phyloP scores from a whole-genome alignment of 2,113 vertebrate genomes.

The Uria aalge region DNA sequence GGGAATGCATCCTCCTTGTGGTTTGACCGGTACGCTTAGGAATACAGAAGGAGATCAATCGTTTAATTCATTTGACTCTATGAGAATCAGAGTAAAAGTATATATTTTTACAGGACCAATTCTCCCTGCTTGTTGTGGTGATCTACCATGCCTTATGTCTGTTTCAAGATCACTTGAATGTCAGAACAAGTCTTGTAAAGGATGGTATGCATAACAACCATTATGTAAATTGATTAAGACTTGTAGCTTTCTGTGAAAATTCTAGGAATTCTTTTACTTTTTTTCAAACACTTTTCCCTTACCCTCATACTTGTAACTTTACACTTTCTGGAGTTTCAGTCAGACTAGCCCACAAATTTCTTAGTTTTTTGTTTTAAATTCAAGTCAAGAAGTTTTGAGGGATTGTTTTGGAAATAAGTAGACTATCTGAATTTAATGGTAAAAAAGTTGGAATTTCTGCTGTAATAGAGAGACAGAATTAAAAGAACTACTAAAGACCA shows the following conservation, averaged over 20 bases:
- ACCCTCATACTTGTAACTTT: accelerated
- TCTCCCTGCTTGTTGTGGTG: background rate
- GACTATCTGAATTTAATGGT: background rate
- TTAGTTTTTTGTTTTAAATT: background rate
- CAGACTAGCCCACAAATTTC: background rate
- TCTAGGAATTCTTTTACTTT: background rate
- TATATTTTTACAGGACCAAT: background rate
- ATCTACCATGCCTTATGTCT: background rate
- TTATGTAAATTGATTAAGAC: background rate
- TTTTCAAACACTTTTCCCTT: background rate
- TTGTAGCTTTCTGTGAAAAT: background rate
- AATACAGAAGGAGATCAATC: background rate
- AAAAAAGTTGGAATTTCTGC: background rate
- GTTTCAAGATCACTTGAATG: background rate
- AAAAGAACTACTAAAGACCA: background rate
- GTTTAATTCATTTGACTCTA: background rate
- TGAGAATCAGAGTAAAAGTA: background rate
- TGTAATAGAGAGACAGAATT: background rate
- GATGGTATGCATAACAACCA: background rate
- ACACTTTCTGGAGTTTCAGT: background rate
- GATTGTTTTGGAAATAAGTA: background rate
- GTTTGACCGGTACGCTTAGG: background rate
- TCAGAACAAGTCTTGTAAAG: background rate
- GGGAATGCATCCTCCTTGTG: background rate
- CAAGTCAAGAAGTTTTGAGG: background rate